A percentile compares a stretch with the other conserved stretches of the same genome.
Evolutionary conservation across 2,113 vertebrate genomes (phyloP).

Genomic region (Tonatia bakeri): DNA sequence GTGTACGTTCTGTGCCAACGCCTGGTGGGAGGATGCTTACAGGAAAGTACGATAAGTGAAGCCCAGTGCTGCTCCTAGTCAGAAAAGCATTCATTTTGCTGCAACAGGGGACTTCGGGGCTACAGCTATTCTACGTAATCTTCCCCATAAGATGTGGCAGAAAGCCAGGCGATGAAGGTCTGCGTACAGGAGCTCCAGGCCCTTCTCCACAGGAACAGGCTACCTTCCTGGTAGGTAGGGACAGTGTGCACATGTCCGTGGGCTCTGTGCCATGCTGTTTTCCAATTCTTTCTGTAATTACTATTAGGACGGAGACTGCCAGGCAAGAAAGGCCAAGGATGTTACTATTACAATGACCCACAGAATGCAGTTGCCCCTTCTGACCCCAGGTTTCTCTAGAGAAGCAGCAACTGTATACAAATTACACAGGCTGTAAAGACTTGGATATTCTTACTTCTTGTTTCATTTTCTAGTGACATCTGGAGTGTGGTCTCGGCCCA

Average conservation of each 20-base stretch:
- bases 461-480: not conserved
- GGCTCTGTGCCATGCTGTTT: constrained; percentile 48
- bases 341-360: not conserved
- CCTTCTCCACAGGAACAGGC: constrained; percentile 38
- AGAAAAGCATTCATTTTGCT: constrained; percentile 19
- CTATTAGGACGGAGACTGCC: constrained; percentile 44
- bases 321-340: constrained; percentile 31
- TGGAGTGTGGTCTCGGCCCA: not conserved
- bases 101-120: constrained; percentile 34
- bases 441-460: not conserved
- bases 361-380: not conserved
- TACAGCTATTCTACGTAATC: constrained; percentile 31
- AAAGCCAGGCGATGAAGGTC: constrained; percentile 33
- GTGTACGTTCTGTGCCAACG: not conserved
- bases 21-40: not conserved
- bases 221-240: constrained; percentile 53
- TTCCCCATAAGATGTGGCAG: constrained; percentile 48
- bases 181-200: constrained; percentile 5
- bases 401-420: not conserved
- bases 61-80: not conserved
- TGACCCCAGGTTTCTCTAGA: not conserved
- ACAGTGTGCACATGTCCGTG: constrained; percentile 29
- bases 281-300: constrained; percentile 67
- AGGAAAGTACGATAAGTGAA: not conserved
- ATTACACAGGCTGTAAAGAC: not conserved